These are phyloP conservation scores for Pristionchus japonicus DNA, from an alignment of 2,888 invertebrate genomes.

Conservation along the genomic window DNA sequence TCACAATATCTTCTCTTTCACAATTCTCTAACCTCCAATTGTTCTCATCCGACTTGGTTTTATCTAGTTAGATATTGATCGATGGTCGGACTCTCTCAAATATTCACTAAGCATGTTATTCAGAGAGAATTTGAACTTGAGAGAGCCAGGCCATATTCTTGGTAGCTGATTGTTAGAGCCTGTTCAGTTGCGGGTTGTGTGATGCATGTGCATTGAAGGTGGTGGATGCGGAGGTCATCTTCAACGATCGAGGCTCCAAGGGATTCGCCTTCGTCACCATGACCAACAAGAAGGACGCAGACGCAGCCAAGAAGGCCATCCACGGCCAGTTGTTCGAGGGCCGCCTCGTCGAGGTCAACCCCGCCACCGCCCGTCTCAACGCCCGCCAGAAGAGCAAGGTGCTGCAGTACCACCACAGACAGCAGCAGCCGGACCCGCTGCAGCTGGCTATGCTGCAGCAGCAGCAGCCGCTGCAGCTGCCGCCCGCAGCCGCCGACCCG, in stretches of 20 bases:
- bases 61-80: too few relatives aligned
- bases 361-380: background rate
- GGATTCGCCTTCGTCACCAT: constrained; percentile 1
- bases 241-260: constrained; percentile 9
- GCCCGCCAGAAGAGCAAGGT: background rate
- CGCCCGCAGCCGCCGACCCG: background rate
- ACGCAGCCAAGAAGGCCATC: background rate
- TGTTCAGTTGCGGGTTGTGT: background rate
- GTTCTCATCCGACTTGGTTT: background rate
- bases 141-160: too few relatives aligned
- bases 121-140: too few relatives aligned
- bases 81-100: too few relatives aligned
- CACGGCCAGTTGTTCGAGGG: background rate
- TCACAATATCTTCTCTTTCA: too few relatives aligned
- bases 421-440: background rate
- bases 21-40: too few relatives aligned
- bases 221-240: background rate
- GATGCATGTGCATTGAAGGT: background rate
- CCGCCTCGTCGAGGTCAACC: background rate
- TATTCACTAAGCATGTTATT: too few relatives aligned
- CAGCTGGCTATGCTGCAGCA: background rate
- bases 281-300: background rate
- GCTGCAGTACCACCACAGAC: background rate
- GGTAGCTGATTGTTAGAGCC: background rate
- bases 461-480: background rate